Conservation (phyloP, 2,113 vertebrate genomes). For the Spermophilus dauricus region DNA sequence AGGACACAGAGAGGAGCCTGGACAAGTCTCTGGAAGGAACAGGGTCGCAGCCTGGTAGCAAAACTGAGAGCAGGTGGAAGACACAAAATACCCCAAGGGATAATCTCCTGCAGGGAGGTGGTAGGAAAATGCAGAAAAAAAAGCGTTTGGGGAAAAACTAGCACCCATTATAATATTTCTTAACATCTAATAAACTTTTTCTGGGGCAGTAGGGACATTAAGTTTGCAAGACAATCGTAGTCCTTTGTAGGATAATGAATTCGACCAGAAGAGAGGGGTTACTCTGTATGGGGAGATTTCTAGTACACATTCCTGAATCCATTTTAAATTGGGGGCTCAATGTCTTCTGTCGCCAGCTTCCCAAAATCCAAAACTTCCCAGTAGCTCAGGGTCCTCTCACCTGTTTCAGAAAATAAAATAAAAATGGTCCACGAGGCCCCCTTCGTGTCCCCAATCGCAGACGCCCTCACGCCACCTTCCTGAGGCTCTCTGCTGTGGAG, state of each 20-base stretch:
- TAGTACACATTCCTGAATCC: not conserved
- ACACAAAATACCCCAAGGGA: not conserved
- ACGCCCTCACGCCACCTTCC: not conserved
- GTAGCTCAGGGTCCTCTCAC: not conserved
- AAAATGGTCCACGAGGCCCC: not conserved
- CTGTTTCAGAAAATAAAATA: not conserved
- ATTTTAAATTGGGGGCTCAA: not conserved
- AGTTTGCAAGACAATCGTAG: not conserved
- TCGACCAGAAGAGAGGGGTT: not conserved
- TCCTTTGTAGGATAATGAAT: not conserved
- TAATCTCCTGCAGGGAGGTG: fast-evolving
- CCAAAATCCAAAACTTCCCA: not conserved
- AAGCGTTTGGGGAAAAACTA: fast-evolving
- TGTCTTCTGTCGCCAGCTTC: not conserved
- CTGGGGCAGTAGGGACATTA: fast-evolving
- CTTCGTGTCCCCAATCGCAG: fast-evolving
- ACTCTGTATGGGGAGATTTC: not conserved
- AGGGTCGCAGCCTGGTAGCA: not conserved
- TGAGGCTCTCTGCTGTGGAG: fast-evolving
- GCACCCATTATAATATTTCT: fast-evolving
- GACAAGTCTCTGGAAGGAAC: not conserved
- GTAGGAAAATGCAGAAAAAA: not conserved
- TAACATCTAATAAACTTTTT: not conserved
- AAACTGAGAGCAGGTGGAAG: not conserved
- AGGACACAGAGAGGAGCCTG: not conserved